A percentile compares a stretch with the other conserved stretches of the same genome.
Conservation (phyloP, 2,113 vertebrate species). For the Tychaedon coryphoeus region DNA sequence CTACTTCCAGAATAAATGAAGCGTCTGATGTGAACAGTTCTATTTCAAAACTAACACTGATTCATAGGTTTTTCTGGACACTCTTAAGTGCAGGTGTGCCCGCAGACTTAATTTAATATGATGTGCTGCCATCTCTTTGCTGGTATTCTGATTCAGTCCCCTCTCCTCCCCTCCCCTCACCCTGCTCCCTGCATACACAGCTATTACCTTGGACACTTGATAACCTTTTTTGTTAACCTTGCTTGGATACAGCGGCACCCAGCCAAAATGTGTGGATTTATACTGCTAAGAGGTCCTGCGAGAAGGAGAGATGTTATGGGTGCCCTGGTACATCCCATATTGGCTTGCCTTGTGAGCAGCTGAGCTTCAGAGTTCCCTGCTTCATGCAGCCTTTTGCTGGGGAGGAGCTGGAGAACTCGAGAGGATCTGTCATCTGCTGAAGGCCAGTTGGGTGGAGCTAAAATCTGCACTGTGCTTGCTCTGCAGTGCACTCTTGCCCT, state of each 20-base stretch:
- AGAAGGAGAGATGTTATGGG: not conserved
- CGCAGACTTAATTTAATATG: not conserved
- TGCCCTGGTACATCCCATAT: fast-evolving
- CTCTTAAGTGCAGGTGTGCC: not conserved
- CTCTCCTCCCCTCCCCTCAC: not conserved
- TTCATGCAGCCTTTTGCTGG: not conserved
- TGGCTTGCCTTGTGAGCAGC: not conserved
- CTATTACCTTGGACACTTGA: not conserved
- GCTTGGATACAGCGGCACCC: not conserved
- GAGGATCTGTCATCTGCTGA: not conserved
- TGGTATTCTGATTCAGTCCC: not conserved
- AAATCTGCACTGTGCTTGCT: not conserved
- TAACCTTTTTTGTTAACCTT: not conserved
- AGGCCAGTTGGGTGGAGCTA: not conserved
- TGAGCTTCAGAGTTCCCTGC: not conserved
- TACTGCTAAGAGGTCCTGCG: not conserved
- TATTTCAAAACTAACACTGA: not conserved
- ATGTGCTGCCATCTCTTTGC: not conserved
- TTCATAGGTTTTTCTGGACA: not conserved
- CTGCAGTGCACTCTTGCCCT: fast-evolving
- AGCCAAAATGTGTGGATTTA: not conserved
- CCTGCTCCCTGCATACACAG: not conserved
- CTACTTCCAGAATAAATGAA: not conserved
- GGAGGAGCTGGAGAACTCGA: not conserved
- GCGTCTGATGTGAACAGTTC: not conserved